Percentiles rank a stretch among this genome's conserved stretches.
Conservation (phyloP, 2,797 vertebrate species). For the Adrianichthys oophorus region DNA sequence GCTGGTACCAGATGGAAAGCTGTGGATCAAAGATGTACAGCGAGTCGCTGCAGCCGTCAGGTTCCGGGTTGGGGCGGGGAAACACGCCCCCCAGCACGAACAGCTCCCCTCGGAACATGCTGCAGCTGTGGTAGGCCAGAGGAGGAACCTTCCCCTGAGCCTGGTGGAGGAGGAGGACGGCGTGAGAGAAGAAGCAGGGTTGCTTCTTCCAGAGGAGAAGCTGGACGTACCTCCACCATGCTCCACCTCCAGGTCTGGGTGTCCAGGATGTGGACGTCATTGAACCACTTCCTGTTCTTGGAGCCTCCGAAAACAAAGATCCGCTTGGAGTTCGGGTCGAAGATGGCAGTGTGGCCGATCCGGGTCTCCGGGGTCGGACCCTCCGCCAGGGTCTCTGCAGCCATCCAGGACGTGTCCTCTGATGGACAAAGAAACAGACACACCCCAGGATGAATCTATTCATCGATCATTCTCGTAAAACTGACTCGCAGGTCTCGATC, state of each 20-base stretch:
- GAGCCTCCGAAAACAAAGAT: constrained; percentile 83
- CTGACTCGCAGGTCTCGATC: not conserved
- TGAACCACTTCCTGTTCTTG: constrained; percentile 83
- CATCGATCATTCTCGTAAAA: not conserved
- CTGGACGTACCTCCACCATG: constrained; percentile 73
- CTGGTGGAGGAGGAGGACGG: constrained; percentile 42
- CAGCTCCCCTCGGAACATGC: constrained; percentile 79
- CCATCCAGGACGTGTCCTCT: constrained; percentile 80
- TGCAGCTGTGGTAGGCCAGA: constrained; percentile 82
- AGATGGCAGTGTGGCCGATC: constrained; percentile 79
- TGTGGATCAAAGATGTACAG: constrained; percentile 85
- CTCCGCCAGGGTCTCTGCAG: constrained; percentile 77
- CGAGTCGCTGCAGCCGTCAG: constrained; percentile 82
- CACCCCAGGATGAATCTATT: not conserved
- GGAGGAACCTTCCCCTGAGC: constrained; percentile 81
- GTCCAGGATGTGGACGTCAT: constrained; percentile 82
- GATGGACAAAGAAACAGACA: constrained; percentile 6
- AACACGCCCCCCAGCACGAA: constrained; percentile 83
- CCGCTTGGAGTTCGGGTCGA: constrained; percentile 73
- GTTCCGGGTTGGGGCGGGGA: constrained; percentile 75
- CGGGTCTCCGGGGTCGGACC: constrained; percentile 80
- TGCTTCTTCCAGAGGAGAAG: not conserved
- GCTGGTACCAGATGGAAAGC: constrained; percentile 82
- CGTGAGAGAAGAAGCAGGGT: not conserved
- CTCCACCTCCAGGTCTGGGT: constrained; percentile 82